Evolutionary conservation across 2,888 invertebrate genomes (phyloP).

Genomic region (Stenodera caucasica): DNA sequence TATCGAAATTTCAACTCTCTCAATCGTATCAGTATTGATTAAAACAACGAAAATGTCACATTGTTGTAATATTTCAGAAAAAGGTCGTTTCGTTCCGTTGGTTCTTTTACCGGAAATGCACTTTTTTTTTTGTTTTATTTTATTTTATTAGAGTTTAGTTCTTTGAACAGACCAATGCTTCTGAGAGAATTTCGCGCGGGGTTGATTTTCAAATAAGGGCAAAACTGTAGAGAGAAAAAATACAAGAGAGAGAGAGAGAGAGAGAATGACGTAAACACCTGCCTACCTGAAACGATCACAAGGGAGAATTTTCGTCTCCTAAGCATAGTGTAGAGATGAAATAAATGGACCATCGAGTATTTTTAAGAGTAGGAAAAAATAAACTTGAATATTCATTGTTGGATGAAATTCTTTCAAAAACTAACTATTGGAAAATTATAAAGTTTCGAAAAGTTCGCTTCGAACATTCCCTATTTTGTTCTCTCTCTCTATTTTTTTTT

Average conservation of each 20-base stretch:
- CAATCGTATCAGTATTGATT: not conserved
- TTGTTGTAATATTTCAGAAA: not conserved
- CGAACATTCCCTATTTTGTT: not conserved
- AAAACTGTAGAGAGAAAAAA: not conserved
- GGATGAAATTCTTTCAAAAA: not conserved
- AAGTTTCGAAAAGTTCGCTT: not conserved
- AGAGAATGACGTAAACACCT: not conserved
- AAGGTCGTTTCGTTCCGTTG: conserved; percentile 1
- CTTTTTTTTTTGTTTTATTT: no score
- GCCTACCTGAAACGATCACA: not conserved
- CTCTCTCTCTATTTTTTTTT: not conserved
- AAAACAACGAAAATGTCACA: not conserved
- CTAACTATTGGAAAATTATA: conserved; percentile 4
- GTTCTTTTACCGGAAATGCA: not conserved
- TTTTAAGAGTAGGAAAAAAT: not conserved
- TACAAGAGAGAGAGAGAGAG: not conserved
- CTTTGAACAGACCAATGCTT: not conserved
- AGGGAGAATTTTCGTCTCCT: not conserved
- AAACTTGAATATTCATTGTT: conserved; percentile 4
- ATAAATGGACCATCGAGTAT: not conserved
- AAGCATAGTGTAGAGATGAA: not conserved
- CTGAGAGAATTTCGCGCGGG: not conserved
- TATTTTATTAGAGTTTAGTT: not conserved
- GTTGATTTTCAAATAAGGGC: not conserved
- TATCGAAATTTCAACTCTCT: no score